Conservation (phyloP, 1,140 invertebrate species). For the Saccostrea glomerata region DNA sequence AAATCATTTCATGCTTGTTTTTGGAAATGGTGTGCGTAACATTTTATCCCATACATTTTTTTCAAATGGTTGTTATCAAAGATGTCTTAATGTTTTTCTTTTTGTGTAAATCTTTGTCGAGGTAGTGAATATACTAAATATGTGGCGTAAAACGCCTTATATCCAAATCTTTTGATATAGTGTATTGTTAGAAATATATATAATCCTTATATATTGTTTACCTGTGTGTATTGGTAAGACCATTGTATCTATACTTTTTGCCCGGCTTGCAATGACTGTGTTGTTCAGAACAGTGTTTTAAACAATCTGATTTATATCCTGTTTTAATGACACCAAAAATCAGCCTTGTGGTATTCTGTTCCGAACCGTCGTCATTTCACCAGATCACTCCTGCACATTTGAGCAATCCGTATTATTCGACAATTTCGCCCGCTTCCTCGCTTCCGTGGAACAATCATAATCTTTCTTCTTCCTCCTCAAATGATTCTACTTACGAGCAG, state of each 20-base stretch:
- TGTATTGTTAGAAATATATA: conserved; percentile 29
- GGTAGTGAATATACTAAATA: conserved; percentile 5
- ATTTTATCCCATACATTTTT: conserved; percentile 11
- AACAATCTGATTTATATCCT: not conserved
- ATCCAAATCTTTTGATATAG: not conserved
- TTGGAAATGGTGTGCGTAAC: conserved; percentile 26
- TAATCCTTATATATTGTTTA: conserved; percentile 17
- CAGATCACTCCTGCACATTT: conserved; percentile 67
- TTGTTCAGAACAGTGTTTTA: not conserved
- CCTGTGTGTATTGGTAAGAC: conserved; percentile 3
- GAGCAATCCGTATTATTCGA: conserved; percentile 69
- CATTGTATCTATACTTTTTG: conserved; percentile 2
- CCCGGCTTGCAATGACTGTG: not conserved
- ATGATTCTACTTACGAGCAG: conserved; percentile 35
- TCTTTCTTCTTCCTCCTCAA: conserved; percentile 21
- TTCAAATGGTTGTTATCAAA: conserved; percentile 20
- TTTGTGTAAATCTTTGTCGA: conserved; percentile 15
- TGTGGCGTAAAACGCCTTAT: conserved; percentile 5
- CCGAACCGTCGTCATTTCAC: conserved; percentile 65
- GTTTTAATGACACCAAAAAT: not conserved
- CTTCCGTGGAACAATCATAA: conserved; percentile 42
- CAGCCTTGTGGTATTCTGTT: conserved; percentile 35
- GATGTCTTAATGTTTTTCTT: not conserved
- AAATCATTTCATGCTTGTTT: conserved; percentile 12
- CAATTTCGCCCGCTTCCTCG: conserved; percentile 49